Base-by-base conservation (phyloP, 2,888 invertebrate species). In the Aquatica leii region DNA sequence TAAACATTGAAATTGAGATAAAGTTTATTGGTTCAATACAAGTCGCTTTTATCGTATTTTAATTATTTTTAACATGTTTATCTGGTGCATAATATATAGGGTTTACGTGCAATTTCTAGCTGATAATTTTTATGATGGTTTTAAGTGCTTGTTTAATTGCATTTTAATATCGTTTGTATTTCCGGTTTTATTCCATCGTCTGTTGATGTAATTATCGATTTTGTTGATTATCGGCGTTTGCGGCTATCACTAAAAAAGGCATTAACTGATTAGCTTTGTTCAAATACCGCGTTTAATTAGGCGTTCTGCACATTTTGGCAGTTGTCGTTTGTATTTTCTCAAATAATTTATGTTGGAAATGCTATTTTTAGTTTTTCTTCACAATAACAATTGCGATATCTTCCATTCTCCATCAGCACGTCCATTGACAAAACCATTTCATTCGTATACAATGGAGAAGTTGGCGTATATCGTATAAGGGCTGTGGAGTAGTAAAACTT, bases 401-500 rank as follows among this genome's bases (percentile, higher is more conserved):
- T 60, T 59, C 54, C 49, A 54, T 55, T 56, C 51, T 18, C 56
- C 61, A 56, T 52, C 56, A 24, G 51, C 55, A 52, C 51, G 51
- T 52, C 56, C 61, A 62, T 62, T 62, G 61, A 50, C 51, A 46
- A 41, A 56, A 50, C 61, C 55, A 56, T 62, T 62, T 52, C 56
- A 62, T 62, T 56, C 51, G 61, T 52, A 56, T 56, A 62, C 61
- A 56, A 62, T 62, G 61, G 61, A 55, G 61, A 56, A 46, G n/a
- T 62, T 51, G 52, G 48, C 62, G 62, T 48, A 58, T 62, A 61
- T 58, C 58, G 53, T 53, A 58, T 62, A 57, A 62, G 50, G 62
- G 43, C 56, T 62, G 56, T 46, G 62, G 57, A 52, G 58, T 53
- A 61, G 65, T 65, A 65, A 65, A 65, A 65, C 58, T 65, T 65